These are phyloP conservation scores for Leptatherina wallacei DNA, from an alignment of 2,797 vertebrate genomes.

Conservation along the genomic window DNA sequence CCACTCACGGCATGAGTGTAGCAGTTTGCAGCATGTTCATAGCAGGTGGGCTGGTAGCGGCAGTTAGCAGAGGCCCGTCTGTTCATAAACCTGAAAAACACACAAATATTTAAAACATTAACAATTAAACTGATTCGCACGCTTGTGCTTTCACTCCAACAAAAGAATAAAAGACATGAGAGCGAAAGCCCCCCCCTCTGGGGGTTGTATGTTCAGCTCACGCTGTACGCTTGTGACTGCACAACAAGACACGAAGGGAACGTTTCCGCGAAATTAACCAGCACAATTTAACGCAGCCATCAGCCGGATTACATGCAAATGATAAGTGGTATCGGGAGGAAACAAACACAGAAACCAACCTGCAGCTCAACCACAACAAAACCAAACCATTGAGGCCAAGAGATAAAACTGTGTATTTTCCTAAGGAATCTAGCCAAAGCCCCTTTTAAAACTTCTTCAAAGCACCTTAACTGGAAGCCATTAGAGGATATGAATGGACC, in stretches of 20 bases:
- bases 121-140: neutral
- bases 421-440: neutral
- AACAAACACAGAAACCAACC: neutral
- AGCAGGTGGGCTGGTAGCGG: conserved; percentile 97
- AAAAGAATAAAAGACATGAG: too few relatives aligned
- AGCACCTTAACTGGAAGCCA: neutral
- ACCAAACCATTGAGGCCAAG: neutral
- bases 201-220: neutral
- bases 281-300: too few relatives aligned
- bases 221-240: neutral
- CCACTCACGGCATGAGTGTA: conserved; percentile 96
- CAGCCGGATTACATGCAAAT: neutral
- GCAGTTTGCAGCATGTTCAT: conserved; percentile 98
- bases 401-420: neutral
- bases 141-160: neutral
- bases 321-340: neutral
- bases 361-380: neutral
- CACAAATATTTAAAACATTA: neutral
- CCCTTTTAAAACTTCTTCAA: neutral
- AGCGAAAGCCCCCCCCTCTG: too few relatives aligned
- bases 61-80: conserved; percentile 92
- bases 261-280: neutral
- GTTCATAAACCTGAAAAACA: conserved; percentile 94
- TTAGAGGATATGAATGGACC: neutral
- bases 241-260: neutral